These are phyloP conservation scores for Paralichthys olivaceus DNA, from an alignment of 2,113 vertebrate species.

Conservation along the genomic window DNA sequence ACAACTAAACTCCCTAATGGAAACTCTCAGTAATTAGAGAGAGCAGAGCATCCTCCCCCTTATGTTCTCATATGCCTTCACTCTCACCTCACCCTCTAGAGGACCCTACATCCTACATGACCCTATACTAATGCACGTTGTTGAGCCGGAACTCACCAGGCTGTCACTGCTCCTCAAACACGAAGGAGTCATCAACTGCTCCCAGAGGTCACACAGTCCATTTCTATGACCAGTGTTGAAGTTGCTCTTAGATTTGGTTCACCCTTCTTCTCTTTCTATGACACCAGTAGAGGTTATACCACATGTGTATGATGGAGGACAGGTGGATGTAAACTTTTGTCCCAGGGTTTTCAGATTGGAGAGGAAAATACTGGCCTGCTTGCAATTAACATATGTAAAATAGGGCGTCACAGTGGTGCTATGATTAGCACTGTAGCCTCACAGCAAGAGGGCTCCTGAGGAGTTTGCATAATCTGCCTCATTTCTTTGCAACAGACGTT, in stretches of 20 bases:
- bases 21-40: conserved; percentile 41
- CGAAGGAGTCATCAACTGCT: conserved; percentile 9
- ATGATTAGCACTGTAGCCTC: too few species aligned
- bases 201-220: not conserved
- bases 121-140: too few species aligned
- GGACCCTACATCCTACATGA: too few species aligned
- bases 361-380: not conserved
- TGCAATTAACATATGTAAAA: too few species aligned
- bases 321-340: not conserved
- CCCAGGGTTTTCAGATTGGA: not conserved
- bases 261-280: too few species aligned
- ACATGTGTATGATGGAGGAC: not conserved
- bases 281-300: not conserved
- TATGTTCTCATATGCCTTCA: conserved; percentile 8
- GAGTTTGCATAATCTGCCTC: too few species aligned
- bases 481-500: too few species aligned
- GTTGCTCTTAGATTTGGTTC: not conserved
- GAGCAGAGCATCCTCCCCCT: conserved; percentile 5
- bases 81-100: conserved; percentile 6
- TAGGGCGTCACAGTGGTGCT: too few species aligned
- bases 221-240: conserved; percentile 20
- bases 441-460: too few species aligned
- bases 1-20: conserved; percentile 24
- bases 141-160: not conserved
- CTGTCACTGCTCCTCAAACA: conserved; percentile 4